Evolutionary conservation across 1,140 invertebrate genomes (phyloP).

Genomic region (Drosophila serrata): DNA sequence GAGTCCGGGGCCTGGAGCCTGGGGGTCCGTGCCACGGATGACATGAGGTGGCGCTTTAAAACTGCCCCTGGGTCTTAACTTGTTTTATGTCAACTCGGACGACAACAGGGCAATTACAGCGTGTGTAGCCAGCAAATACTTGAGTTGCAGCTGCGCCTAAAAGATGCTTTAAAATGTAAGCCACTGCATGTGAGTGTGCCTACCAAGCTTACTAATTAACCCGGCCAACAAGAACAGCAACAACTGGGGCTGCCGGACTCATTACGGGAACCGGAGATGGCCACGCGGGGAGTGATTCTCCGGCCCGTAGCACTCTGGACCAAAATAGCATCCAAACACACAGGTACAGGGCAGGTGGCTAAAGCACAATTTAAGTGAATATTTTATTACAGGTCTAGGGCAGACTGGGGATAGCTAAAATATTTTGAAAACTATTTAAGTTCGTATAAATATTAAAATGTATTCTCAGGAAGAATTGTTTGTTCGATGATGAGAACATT

Average conservation of each 20-base stretch:
- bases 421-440: neutral
- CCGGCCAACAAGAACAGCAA: conserved; percentile 32
- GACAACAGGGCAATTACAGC: conserved; percentile 69
- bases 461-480: neutral
- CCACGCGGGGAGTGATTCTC: conserved; percentile 61
- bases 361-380: conserved; percentile 12
- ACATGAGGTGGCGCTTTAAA: conserved; percentile 70
- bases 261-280: conserved; percentile 54
- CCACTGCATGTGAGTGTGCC: conserved; percentile 16
- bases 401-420: conserved; percentile 1
- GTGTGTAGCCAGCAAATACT: conserved; percentile 57
- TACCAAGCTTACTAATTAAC: conserved; percentile 57
- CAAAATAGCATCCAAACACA: conserved; percentile 5
- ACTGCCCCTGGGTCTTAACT: conserved; percentile 69
- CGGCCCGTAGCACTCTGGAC: conserved; percentile 9
- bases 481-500: neutral
- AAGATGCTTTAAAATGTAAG: conserved; percentile 73
- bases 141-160: conserved; percentile 75
- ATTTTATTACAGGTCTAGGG: conserved; percentile 5
- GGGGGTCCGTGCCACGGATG: conserved; percentile 11
- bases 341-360: neutral
- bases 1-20: neutral
- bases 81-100: conserved; percentile 79
- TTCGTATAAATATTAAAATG: conserved; percentile 14
- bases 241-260: conserved; percentile 44